Conservation (phyloP, 2,888 invertebrate species). For the Drosophila anceps region DNA sequence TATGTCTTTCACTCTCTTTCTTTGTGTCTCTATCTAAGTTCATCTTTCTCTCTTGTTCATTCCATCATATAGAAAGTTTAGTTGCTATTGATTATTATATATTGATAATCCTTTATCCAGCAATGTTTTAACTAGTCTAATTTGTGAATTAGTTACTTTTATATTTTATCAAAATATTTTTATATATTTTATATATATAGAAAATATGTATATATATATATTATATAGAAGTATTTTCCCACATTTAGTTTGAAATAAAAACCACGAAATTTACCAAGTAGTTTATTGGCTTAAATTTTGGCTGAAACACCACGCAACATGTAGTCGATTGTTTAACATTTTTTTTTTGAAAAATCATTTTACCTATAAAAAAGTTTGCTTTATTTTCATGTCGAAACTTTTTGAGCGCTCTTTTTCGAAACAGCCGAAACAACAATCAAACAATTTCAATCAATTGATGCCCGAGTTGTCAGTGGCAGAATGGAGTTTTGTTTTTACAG, state of each 20-base stretch:
- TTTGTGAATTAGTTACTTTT: no score
- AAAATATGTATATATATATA: no score
- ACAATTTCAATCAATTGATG: conserved; percentile 57
- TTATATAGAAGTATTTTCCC: no score
- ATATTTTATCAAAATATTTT: no score
- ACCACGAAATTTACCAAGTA: background rate
- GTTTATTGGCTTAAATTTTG: background rate
- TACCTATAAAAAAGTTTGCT: background rate
- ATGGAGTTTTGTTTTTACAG: conserved; percentile 31
- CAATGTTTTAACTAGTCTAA: no score
- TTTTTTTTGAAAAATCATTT: background rate
- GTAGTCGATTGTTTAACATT: background rate
- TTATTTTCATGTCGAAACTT: conserved; percentile 9
- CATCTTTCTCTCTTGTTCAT: background rate
- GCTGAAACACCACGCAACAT: background rate
- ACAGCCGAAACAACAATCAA: conserved; percentile 31
- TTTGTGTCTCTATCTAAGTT: no score
- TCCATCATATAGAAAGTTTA: background rate
- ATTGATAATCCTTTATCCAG: background rate
- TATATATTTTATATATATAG: no score
- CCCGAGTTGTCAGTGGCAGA: conserved; percentile 45
- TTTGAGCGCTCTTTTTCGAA: conserved; percentile 1
- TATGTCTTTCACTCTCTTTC: background rate
- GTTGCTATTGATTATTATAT: no score
- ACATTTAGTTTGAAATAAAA: background rate